A percentile compares a stretch with the other conserved stretches of the same genome.
Evolutionary conservation across 2,888 invertebrate species (phyloP).

Genomic region (Timema cristinae): DNA sequence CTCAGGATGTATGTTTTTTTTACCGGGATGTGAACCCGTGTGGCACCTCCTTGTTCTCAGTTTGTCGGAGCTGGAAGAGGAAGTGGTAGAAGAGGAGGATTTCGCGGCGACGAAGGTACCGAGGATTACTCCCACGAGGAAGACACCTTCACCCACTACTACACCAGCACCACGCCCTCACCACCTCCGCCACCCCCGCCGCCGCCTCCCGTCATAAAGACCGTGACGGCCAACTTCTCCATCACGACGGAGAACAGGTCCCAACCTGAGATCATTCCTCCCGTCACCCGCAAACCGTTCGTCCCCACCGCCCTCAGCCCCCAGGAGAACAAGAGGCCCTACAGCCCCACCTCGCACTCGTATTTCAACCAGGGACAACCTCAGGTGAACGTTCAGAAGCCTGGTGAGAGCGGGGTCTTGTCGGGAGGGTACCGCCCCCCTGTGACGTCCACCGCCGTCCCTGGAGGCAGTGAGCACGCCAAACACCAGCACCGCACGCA

Average conservation of each 20-base stretch:
- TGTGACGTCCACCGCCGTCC: background rate
- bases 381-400: slow-evolving; percentile 2
- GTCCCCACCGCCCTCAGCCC: background rate
- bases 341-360: background rate
- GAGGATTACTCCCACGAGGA: slow-evolving; percentile 23
- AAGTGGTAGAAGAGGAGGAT: slow-evolving; percentile 23
- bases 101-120: slow-evolving; percentile 24
- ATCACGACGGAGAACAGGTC: background rate
- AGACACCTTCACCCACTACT: slow-evolving; percentile 17
- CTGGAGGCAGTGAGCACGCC: slow-evolving; percentile 17
- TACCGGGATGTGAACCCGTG: too few species aligned
- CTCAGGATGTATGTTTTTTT: too few species aligned
- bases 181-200: slow-evolving; percentile 7
- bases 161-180: background rate
- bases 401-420: background rate
- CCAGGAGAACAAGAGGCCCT: background rate
- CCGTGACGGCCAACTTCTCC: slow-evolving; percentile 2
- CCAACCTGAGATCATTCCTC: background rate
- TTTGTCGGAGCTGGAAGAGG: slow-evolving; percentile 15
- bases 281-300: background rate
- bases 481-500: slow-evolving; percentile 22
- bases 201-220: slow-evolving; percentile 1
- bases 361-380: background rate
- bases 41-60: slow-evolving; percentile 3
- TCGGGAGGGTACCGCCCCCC: background rate